Conservation (phyloP, 2,113 vertebrate genomes). For the Sakesphorus luctuosus region DNA sequence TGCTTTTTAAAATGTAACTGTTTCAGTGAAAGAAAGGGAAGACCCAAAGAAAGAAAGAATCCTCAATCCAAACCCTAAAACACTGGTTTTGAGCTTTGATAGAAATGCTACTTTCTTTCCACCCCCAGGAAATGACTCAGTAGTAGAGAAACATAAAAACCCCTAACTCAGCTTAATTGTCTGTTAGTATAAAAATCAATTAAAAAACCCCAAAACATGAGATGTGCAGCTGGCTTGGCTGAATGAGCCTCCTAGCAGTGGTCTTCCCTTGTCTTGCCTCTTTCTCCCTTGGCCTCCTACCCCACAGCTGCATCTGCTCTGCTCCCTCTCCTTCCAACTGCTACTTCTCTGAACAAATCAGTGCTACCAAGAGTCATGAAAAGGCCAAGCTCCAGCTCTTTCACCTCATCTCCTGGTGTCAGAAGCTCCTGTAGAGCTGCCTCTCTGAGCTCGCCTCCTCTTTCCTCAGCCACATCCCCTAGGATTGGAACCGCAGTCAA, state of each 20-base stretch:
- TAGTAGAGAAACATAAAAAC: slow-evolving; percentile 39
- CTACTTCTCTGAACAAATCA: background rate
- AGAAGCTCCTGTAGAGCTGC: background rate
- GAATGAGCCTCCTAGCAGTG: background rate
- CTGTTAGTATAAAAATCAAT: slow-evolving; percentile 37
- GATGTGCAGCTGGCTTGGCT: background rate
- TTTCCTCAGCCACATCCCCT: background rate
- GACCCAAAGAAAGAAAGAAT: background rate
- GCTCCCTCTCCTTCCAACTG: background rate
- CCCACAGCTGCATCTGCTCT: background rate
- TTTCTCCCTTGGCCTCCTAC: background rate
- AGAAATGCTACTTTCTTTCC: background rate
- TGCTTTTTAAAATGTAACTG: background rate
- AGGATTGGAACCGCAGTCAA: rapidly evolving
- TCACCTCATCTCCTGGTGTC: background rate
- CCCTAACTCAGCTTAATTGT: background rate
- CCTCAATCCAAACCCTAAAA: background rate
- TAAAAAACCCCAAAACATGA: background rate
- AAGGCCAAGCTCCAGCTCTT: slow-evolving; percentile 1
- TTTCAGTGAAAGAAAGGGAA: background rate
- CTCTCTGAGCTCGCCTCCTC: rapidly evolving
- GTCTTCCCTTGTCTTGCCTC: background rate
- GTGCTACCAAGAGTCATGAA: background rate
- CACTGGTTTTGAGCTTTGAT: background rate
- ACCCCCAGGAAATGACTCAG: slow-evolving; percentile 68